Evolutionary conservation across 2,888 invertebrate species (phyloP).

Genomic region (Andrena fulva): DNA sequence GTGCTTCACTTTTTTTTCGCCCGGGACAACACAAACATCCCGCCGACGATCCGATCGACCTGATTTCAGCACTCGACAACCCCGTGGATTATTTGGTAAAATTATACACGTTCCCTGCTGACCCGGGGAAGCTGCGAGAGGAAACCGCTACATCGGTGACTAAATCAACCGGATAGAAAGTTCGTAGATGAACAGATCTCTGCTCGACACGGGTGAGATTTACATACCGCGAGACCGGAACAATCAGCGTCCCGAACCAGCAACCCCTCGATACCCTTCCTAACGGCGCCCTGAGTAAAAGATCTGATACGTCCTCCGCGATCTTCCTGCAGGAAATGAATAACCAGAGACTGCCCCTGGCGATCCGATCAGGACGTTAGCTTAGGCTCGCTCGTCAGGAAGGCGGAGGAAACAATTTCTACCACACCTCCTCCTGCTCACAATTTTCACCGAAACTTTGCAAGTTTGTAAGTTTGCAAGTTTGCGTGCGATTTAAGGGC

Average conservation of each 20-base stretch:
- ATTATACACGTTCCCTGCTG: not conserved
- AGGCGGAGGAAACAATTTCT: not conserved
- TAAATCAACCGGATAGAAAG: not conserved
- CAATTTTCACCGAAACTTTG: not conserved
- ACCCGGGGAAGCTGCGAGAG: not conserved
- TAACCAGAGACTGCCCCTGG: slow-evolving; percentile 5
- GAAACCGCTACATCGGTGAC: not conserved
- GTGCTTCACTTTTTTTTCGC: not conserved
- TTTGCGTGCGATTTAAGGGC: not conserved
- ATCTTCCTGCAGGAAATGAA: slow-evolving; percentile 36
- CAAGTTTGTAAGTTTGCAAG: too few species aligned
- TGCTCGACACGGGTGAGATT: slow-evolving; percentile 33
- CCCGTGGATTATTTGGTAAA: not conserved
- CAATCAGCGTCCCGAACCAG: slow-evolving; percentile 44
- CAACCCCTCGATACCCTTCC: slow-evolving; percentile 35
- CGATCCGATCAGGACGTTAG: not conserved
- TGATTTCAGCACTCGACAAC: not conserved
- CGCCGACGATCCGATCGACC: not conserved
- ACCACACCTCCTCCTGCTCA: too few species aligned
- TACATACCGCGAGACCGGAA: slow-evolving; percentile 54
- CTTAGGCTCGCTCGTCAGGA: not conserved
- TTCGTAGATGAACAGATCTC: slow-evolving; percentile 5
- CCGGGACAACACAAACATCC: not conserved
- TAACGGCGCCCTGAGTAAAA: slow-evolving; percentile 4
- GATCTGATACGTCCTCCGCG: slow-evolving; percentile 5